Percentiles rank a stretch among this genome's conserved stretches.
These are phyloP conservation scores for Chaenocephalus aceratus DNA, from an alignment of 2,113 vertebrate species.

Conservation along the genomic window DNA sequence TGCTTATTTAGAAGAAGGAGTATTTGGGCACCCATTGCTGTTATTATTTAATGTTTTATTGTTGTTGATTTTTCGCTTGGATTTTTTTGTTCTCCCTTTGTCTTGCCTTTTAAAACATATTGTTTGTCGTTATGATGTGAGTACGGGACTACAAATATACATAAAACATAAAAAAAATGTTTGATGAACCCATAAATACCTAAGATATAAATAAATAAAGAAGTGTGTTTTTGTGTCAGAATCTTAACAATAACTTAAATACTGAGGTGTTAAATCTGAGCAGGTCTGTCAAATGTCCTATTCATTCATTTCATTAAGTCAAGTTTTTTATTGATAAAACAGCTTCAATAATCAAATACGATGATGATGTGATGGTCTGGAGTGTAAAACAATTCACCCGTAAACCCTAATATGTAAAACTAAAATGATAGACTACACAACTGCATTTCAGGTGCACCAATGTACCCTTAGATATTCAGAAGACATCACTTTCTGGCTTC, in stretches of 20 bases:
- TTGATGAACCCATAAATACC: neutral
- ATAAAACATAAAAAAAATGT: too few species aligned
- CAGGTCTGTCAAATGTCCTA: neutral
- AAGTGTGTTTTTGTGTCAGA: neutral
- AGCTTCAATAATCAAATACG: neutral
- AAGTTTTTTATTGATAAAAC: too few species aligned
- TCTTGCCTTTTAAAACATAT: too few species aligned
- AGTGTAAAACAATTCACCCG: neutral
- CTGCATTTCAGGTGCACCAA: neutral
- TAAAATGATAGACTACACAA: neutral
- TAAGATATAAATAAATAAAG: neutral
- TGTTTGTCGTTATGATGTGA: too few species aligned
- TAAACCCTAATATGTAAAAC: neutral
- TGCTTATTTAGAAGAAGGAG: too few species aligned
- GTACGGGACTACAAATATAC: too few species aligned
- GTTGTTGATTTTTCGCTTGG: too few species aligned
- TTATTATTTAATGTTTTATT: too few species aligned
- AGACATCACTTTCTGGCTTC: neutral
- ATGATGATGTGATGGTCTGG: neutral
- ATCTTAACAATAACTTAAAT: neutral
- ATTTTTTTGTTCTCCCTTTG: too few species aligned
- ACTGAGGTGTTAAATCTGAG: neutral
- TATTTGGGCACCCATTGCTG: too few species aligned
- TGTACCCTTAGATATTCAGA: neutral
- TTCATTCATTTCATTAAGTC: neutral